Evolutionary conservation across 2,888 invertebrate genomes (phyloP), one percentile per base, ranked within the genome.

Genomic region (Amblyjoppa fuscipennis): DNA sequence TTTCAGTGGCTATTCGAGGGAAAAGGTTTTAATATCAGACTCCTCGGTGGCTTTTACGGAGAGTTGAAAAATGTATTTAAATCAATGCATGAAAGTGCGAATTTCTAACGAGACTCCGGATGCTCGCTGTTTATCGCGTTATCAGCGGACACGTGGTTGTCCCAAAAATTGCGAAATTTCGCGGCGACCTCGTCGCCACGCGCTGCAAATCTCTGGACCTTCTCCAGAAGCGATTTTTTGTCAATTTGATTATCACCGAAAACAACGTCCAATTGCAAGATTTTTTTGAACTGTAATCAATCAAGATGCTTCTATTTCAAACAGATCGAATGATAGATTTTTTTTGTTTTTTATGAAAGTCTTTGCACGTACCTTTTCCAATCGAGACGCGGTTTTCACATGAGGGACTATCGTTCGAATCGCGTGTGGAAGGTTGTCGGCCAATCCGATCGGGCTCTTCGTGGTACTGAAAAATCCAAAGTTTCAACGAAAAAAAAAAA

Each of bases 201-300:
- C 5, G 38, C 16, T 1, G 81, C 51, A 6, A 11, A 41, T 5
- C 1, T 16, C 49, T 81, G 51, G 13, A 66, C 59, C 3, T 20
- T 3, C 5, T 25, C 2, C 20, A 68, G 16, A 11, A 73, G 20
- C 0, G 11, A n/a, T 3, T 84, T 5, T 16, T 0, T 20, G 28
- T 9, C 3, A 6, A 31, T 11, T 2, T 41, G 0, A 28, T 16
- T 31, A 7, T 51, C 20, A 25, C 38, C 28, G 1, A 3, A 3
- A 56, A 80, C 13, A 38, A 34, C 16, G 13, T 80, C 59, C 20
- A 68, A 13, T 20, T 56, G 38, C 76, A 85, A 25, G 9, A 87
- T 45, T n/a, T 77, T 45, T 56, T 83, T 70, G n/a, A 68, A 80
- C 87, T 87, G 74, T 25, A 83, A 85, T n/a, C 51, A 76, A 53